These are phyloP conservation scores for Chymomyza amoena DNA, from an alignment of 2,888 invertebrate species.

Conservation along the genomic window DNA sequence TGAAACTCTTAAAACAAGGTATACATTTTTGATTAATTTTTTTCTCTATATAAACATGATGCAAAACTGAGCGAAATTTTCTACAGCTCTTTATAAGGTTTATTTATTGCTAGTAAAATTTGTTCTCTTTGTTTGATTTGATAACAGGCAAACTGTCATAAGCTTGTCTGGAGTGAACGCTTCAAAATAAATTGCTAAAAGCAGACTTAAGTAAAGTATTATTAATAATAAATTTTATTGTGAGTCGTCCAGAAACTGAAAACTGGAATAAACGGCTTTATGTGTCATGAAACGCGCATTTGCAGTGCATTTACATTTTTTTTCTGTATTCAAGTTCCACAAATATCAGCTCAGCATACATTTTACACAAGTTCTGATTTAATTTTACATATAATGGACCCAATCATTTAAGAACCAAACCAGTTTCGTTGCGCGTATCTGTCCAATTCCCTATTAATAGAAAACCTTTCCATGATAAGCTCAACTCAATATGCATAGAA, in stretches of 20 bases:
- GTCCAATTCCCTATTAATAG: not conserved
- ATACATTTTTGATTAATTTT: too few species aligned
- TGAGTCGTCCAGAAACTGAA: not conserved
- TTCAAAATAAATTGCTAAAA: not conserved
- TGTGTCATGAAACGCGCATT: not conserved
- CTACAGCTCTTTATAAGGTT: too few species aligned
- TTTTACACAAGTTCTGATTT: not conserved
- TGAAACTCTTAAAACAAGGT: too few species aligned
- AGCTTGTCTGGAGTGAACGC: too few species aligned
- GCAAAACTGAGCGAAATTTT: too few species aligned
- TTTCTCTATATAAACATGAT: too few species aligned
- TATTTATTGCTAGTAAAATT: too few species aligned
- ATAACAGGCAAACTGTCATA: too few species aligned
- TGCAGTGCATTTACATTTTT: not conserved
- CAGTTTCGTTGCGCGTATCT: not conserved
- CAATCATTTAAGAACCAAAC: not conserved
- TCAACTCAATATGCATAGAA: slow-evolving; percentile 34
- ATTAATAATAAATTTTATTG: not conserved
- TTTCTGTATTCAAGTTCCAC: not conserved
- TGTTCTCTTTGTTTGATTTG: too few species aligned
- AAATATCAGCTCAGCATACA: not conserved
- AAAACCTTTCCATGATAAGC: slow-evolving; percentile 6
- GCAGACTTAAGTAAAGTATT: not conserved
- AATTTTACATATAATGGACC: not conserved
- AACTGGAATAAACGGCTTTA: not conserved